Percentiles rank a stretch among this genome's conserved stretches.
Conservation (phyloP, 2,888 invertebrate genomes). For the Drosophila niveifrons region DNA sequence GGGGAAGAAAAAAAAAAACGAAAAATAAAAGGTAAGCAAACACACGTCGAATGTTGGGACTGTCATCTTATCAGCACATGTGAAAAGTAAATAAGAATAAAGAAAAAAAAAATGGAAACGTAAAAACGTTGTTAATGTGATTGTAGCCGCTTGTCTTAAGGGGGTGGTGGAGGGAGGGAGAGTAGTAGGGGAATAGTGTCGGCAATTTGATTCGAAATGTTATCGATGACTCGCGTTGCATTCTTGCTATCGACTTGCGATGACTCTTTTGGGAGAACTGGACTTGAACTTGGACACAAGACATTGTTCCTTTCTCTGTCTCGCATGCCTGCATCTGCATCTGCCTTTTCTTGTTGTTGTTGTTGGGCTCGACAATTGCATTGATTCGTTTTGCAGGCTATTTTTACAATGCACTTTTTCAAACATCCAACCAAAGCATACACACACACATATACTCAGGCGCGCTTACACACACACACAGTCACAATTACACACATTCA, state of each 20-base stretch:
- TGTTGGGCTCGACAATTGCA: constrained; percentile 15
- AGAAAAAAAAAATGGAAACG: constrained; percentile 15
- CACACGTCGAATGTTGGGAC: constrained; percentile 28
- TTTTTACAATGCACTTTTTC: constrained; percentile 59
- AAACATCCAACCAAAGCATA: constrained; percentile 40
- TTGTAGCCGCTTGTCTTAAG: constrained; percentile 2
- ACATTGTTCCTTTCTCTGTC: background rate
- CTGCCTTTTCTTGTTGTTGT: background rate
- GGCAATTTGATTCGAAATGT: background rate
- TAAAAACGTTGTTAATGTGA: constrained; percentile 19
- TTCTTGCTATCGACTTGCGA: background rate
- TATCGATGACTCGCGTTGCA: constrained; percentile 21
- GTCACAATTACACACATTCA: background rate
- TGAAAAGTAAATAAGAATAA: constrained; percentile 67
- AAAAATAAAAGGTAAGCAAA: constrained; percentile 30
- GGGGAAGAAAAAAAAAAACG: background rate
- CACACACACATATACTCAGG: constrained; percentile 24
- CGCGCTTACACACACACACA: background rate
- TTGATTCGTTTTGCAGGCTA: constrained; percentile 35
- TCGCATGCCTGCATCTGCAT: constrained; percentile 3
- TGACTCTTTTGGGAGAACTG: constrained; percentile 29
- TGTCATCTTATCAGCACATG: constrained; percentile 61
- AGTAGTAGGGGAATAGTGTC: background rate
- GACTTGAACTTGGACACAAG: constrained; percentile 58
- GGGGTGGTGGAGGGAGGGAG: background rate